Evolutionary conservation across 2,888 invertebrate species (phyloP).

Genomic region (Colletes collaris): DNA sequence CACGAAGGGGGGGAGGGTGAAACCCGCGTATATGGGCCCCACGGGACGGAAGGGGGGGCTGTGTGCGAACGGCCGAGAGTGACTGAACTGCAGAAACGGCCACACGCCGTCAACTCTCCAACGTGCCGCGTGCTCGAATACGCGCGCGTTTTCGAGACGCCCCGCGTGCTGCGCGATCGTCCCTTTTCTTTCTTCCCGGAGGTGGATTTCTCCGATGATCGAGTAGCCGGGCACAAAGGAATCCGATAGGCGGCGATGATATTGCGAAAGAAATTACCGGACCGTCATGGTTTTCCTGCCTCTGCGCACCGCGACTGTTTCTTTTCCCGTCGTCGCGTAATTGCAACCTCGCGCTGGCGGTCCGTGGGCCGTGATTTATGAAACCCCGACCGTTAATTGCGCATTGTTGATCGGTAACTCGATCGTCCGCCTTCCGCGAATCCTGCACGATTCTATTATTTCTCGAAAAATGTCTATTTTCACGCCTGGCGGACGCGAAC

Average conservation of each 20-base stretch:
- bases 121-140: conserved; percentile 55
- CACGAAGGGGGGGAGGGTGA: background rate
- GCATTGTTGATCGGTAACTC: no score
- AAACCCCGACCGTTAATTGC: conserved; percentile 10
- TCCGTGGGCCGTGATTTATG: conserved; percentile 2
- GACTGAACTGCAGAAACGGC: conserved; percentile 70
- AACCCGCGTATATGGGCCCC: conserved; percentile 14
- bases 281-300: background rate
- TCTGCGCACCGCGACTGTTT: background rate
- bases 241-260: background rate
- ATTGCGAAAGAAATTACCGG: conserved; percentile 4
- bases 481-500: no score
- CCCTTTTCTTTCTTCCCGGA: conserved; percentile 6
- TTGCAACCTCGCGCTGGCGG: conserved; percentile 4
- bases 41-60: conserved; percentile 11
- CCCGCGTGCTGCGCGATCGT: background rate
- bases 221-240: background rate
- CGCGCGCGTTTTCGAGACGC: conserved; percentile 63
- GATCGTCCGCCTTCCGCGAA: no score
- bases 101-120: conserved; percentile 64
- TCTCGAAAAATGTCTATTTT: no score
- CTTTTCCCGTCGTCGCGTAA: background rate
- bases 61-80: conserved; percentile 63
- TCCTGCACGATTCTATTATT: no score
- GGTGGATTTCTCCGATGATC: conserved; percentile 15